These are phyloP conservation scores for Leucosticte australis DNA, from an alignment of 2,113 vertebrate genomes.

Conservation along the genomic window DNA sequence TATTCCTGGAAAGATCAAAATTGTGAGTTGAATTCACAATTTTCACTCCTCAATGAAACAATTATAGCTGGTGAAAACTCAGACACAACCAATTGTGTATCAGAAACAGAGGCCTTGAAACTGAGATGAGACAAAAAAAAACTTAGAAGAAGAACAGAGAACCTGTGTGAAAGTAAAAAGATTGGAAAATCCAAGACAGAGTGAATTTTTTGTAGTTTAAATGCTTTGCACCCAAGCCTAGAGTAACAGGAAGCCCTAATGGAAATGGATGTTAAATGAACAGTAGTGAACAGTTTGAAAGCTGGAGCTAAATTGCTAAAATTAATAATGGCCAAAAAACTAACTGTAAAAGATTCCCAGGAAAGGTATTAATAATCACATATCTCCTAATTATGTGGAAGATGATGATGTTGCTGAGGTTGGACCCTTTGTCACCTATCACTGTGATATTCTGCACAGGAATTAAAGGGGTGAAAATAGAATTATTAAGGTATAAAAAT, in stretches of 20 bases:
- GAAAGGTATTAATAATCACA: not conserved
- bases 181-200: not conserved
- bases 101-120: not conserved
- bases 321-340: not conserved
- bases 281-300: not conserved
- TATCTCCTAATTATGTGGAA: not conserved
- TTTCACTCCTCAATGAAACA: not conserved
- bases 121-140: not conserved
- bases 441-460: not conserved
- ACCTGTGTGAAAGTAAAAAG: not conserved
- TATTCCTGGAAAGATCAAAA: not conserved
- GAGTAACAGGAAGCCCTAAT: not conserved
- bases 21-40: accelerated
- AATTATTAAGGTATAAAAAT: not conserved
- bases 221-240: not conserved
- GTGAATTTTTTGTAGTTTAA: not conserved
- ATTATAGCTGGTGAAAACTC: not conserved
- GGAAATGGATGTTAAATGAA: not conserved
- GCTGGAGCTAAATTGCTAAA: not conserved
- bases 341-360: not conserved
- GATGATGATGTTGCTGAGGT: not conserved
- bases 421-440: not conserved
- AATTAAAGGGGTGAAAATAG: not conserved
- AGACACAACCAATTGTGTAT: accelerated
- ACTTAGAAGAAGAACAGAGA: not conserved